Percentiles rank a stretch among this genome's conserved stretches.
These are phyloP conservation scores for Lepisosteus oculatus DNA, from an alignment of 2,113 vertebrate species.

Conservation along the genomic window DNA sequence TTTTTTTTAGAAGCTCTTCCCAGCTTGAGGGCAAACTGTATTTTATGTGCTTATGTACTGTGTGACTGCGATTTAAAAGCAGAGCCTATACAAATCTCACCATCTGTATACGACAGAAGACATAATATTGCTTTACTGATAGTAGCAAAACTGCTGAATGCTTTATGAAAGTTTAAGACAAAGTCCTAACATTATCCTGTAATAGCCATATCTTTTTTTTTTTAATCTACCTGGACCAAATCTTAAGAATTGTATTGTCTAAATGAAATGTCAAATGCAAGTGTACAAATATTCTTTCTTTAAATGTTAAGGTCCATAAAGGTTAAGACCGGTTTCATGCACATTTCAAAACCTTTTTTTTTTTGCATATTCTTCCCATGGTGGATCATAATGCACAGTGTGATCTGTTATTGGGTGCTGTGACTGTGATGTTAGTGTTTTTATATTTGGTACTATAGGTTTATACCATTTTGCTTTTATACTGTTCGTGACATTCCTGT, in stretches of 20 bases:
- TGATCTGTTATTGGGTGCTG: neutral
- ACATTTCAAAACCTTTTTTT: neutral
- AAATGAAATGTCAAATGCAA: neutral
- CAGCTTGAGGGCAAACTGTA: no score
- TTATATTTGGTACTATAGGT: neutral
- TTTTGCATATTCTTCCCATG: neutral
- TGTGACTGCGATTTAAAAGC: no score
- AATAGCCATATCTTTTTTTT: no score
- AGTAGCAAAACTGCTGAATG: no score
- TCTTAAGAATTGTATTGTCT: neutral
- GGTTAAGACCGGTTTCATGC: neutral
- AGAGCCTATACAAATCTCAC: no score
- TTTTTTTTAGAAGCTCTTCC: no score
- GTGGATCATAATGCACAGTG: neutral
- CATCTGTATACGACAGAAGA: no score
- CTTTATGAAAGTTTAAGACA: no score
- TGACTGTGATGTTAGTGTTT: constrained; percentile 10
- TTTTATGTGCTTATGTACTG: no score
- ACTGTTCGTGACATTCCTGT: neutral
- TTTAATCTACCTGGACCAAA: no score
- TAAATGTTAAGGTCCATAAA: neutral
- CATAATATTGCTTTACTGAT: no score
- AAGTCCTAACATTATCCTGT: no score
- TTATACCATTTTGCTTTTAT: neutral
- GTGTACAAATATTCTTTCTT: neutral